Evolutionary conservation across 2,888 invertebrate species (phyloP).

Genomic region (Litoditis marina): DNA sequence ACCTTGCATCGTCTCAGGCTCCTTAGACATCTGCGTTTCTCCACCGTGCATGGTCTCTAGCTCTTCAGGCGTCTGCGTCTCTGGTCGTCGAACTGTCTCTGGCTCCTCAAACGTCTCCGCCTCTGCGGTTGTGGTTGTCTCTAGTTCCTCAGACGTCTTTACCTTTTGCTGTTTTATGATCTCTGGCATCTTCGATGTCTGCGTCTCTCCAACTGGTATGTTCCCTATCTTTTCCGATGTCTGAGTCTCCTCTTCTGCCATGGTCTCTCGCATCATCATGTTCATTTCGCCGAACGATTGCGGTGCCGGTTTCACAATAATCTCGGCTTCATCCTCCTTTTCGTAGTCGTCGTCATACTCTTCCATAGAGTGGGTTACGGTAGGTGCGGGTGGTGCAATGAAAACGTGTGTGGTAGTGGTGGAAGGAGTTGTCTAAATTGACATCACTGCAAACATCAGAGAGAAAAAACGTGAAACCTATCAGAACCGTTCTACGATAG

Average conservation of each 20-base stretch:
- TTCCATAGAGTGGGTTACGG: conserved; percentile 11
- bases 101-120: background rate
- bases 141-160: background rate
- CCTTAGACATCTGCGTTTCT: background rate
- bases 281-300: conserved; percentile 10
- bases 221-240: background rate
- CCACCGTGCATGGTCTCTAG: background rate
- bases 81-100: background rate
- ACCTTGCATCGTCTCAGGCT: background rate
- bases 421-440: background rate
- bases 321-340: background rate
- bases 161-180: no score
- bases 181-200: background rate
- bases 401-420: background rate
- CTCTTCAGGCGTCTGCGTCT: background rate
- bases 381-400: no score
- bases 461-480: no score
- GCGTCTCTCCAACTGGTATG: background rate
- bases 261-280: conserved; percentile 8
- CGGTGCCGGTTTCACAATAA: conserved; percentile 5
- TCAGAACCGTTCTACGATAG: no score
- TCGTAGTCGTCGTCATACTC: conserved; percentile 13
- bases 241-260: background rate
- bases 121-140: background rate
- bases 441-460: no score